Percentiles rank a stretch among this genome's conserved stretches.
Evolutionary conservation across 2,888 invertebrate genomes (phyloP).

Genomic region (Scotopteryx bipunctaria): DNA sequence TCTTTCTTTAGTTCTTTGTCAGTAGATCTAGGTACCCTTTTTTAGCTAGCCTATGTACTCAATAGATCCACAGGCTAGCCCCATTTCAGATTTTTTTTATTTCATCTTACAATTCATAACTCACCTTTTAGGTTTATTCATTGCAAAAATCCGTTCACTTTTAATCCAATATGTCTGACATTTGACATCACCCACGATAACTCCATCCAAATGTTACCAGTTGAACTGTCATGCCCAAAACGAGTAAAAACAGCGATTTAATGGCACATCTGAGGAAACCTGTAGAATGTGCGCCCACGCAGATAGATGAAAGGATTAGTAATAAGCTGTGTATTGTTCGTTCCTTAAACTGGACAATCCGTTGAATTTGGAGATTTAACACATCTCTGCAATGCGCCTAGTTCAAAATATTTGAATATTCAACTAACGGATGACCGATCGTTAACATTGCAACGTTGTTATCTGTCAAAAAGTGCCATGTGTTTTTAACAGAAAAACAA

Average conservation of each 20-base stretch:
- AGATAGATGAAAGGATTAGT: slow-evolving; percentile 29
- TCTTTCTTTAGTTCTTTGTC: too few relatives aligned
- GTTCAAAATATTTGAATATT: neutral
- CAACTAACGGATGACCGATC: too few relatives aligned
- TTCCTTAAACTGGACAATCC: slow-evolving; percentile 7
- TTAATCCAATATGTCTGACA: slow-evolving; percentile 27
- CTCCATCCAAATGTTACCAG: slow-evolving; percentile 27
- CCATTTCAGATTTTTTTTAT: neutral
- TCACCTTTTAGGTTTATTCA: slow-evolving; percentile 2
- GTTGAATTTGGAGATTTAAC: too few relatives aligned
- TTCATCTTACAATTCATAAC: neutral
- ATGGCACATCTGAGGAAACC: slow-evolving; percentile 45
- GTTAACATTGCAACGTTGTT: too few relatives aligned
- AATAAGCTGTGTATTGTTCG: slow-evolving; percentile 19
- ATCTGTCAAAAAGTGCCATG: too few relatives aligned
- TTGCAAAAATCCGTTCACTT: neutral
- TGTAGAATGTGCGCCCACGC: slow-evolving; percentile 56
- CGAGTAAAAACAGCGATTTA: slow-evolving; percentile 41
- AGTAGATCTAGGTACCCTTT: too few relatives aligned
- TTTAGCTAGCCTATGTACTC: too few relatives aligned
- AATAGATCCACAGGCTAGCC: too few relatives aligned
- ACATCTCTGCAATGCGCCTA: too few relatives aligned
- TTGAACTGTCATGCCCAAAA: slow-evolving; percentile 42
- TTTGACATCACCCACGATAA: slow-evolving; percentile 36
- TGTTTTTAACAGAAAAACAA: neutral